Evolutionary conservation across 2,113 vertebrate species (phyloP).

Genomic region (Psettodes erumei): DNA sequence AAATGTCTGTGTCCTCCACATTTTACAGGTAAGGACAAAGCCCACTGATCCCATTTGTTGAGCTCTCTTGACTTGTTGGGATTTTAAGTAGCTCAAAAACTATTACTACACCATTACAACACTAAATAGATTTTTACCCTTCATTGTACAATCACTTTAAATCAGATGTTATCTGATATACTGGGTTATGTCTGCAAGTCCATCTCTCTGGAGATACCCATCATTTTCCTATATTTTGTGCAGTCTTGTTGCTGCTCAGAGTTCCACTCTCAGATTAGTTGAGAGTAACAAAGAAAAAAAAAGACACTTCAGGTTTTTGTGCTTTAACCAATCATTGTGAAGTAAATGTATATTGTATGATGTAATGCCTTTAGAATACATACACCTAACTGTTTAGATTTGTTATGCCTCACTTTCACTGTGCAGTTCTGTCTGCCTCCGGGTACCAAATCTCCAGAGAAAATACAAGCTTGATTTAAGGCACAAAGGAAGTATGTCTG

Average conservation of each 20-base stretch:
- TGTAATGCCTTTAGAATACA: too few species aligned
- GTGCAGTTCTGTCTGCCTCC: too few species aligned
- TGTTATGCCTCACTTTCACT: too few species aligned
- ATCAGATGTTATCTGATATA: slow-evolving; percentile 5
- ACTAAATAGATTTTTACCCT: slow-evolving; percentile 3
- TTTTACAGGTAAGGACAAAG: slow-evolving; percentile 84
- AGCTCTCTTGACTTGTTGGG: background rate
- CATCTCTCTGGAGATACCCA: background rate
- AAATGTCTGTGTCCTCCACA: slow-evolving; percentile 80
- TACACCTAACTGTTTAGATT: too few species aligned
- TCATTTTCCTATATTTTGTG: background rate
- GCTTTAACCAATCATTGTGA: too few species aligned
- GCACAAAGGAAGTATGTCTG: too few species aligned
- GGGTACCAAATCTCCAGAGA: too few species aligned
- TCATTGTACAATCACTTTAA: background rate
- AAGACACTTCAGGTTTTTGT: too few species aligned
- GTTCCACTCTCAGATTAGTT: background rate
- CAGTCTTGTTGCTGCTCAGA: background rate
- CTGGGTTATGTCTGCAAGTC: background rate
- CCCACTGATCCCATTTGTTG: background rate
- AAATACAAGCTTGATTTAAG: too few species aligned
- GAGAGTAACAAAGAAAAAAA: background rate
- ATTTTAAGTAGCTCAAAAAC: background rate
- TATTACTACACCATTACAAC: background rate
- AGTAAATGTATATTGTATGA: too few species aligned